A percentile compares a stretch with the other conserved stretches of the same genome.
Conservation (phyloP, 2,797 vertebrate species). For the Phrynocephalus forsythii region DNA sequence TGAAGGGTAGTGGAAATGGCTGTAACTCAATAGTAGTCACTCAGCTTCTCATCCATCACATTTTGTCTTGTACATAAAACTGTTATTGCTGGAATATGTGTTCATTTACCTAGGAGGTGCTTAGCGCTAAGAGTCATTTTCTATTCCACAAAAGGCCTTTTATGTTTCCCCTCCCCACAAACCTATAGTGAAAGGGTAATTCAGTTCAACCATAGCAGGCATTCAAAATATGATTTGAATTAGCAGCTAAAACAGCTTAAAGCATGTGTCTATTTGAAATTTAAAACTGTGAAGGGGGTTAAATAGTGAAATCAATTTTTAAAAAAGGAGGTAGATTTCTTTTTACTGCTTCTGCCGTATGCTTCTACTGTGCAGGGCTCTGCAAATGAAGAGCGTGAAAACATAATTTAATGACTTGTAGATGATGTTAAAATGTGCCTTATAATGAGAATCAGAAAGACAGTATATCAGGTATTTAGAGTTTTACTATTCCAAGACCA, state of each 20-base stretch:
- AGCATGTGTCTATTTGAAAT: slow-evolving; percentile 55
- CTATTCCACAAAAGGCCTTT: not conserved
- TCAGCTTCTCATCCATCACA: slow-evolving; percentile 23
- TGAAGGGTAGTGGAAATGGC: slow-evolving; percentile 19
- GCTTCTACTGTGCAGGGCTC: not conserved
- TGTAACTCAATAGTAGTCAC: slow-evolving; percentile 18
- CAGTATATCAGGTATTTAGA: slow-evolving; percentile 24
- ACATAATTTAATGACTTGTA: slow-evolving; percentile 28
- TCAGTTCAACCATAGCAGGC: slow-evolving; percentile 39
- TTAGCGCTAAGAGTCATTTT: slow-evolving; percentile 39
- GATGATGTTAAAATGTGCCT: not conserved
- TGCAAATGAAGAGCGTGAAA: slow-evolving; percentile 34
- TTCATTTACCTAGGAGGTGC: slow-evolving; percentile 42
- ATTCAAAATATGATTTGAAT: slow-evolving; percentile 59
- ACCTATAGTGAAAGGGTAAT: slow-evolving; percentile 34
- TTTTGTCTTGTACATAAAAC: slow-evolving; percentile 47
- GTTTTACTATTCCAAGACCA: not conserved
- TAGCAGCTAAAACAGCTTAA: slow-evolving; percentile 59
- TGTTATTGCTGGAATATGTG: slow-evolving; percentile 37
- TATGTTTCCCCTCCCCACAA: not conserved
- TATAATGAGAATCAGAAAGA: slow-evolving; percentile 33
- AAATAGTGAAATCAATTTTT: slow-evolving; percentile 16
- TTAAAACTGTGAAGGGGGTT: slow-evolving; percentile 28
- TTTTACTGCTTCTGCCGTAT: slow-evolving; percentile 24
- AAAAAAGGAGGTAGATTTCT: slow-evolving; percentile 39